phyloP scores from a whole-genome alignment of 1,140 invertebrate genomes.

The Sweltsa coloradensis region DNA sequence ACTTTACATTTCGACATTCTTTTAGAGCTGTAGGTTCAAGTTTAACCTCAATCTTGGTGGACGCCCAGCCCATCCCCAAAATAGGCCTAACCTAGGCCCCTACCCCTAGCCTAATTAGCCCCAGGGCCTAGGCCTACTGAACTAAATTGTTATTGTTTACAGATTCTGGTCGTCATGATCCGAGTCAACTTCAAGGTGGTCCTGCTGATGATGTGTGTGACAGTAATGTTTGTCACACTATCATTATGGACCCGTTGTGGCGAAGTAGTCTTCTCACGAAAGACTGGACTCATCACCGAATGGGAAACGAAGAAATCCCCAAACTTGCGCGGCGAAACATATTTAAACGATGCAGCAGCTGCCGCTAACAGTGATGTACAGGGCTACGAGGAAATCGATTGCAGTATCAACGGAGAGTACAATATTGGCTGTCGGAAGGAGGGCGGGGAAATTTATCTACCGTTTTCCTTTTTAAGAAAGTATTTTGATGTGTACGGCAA shows the following conservation, averaged over 20 bases:
- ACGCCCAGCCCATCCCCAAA: no score
- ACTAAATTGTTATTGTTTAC: background rate
- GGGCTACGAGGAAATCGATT: constrained; percentile 67
- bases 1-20: no score
- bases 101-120: no score
- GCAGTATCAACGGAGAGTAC: constrained; percentile 81
- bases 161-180: constrained; percentile 24
- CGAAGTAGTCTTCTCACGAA: constrained; percentile 17
- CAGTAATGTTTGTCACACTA: constrained; percentile 34
- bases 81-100: no score
- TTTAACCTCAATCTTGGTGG: no score
- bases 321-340: constrained; percentile 7
- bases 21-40: no score
- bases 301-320: constrained; percentile 5
- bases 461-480: constrained; percentile 84
- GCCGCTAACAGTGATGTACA: constrained; percentile 23
- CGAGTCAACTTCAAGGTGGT: constrained; percentile 41
- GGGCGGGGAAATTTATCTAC: constrained; percentile 78
- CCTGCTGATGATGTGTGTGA: constrained; percentile 32
- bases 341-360: constrained; percentile 6
- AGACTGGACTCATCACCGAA: background rate
- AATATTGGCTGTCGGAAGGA: constrained; percentile 71
- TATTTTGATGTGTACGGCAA: constrained; percentile 87
- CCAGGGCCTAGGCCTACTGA: no score
- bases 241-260: constrained; percentile 41